Base-by-base conservation (phyloP, 2,797 vertebrate genomes). In the Cirrhinus mrigala region DNA sequence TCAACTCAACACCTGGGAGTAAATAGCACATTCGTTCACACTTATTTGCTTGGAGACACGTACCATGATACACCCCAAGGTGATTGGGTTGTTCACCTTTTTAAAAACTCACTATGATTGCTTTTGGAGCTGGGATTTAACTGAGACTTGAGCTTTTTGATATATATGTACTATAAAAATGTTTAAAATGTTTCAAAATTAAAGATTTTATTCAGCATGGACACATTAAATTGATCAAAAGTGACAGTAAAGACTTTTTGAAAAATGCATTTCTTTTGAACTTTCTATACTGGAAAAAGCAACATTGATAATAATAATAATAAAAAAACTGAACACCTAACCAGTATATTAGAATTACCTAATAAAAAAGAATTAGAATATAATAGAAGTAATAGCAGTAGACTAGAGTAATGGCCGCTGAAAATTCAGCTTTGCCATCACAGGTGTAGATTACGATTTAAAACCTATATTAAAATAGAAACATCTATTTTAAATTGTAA, bases 1-100 rank as follows among this genome's bases (percentile, higher is more conserved):
- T 89, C 86, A 88, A 88, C 85, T 92, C 85, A 82, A 68, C 88
- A 89, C 87, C 86, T 79, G 50, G 81, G 83, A 89, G 74, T 71
- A 89, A 87, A 83, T 79, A 64, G 86, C 78, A 81, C 84, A 71
- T 64, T 70, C 78, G 82, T 89, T 86, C 79, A 48, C 54, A 68
- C 70, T 86, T 69, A 85, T 79, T 79, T 88, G 68, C 86, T 85
- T 79, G 58, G 78, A 58, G 82, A 90, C 87, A 87, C 79, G 77
- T 87, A 73, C 80, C 82, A 87, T 86, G 79, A 83, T 79, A 73
- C 40, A 76, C 58, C 46, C 22, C 50, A 74, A 74, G 76, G 77
- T 87, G 84, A 85, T 81, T 27, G 46, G 79, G 20, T 85, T 16
- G 46, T 64, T 16, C 22, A 7, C 58, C 5, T 37, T 77, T 73